phyloP scores from a whole-genome alignment of 1,140 invertebrate species.

The Zaprionus nigranus region DNA sequence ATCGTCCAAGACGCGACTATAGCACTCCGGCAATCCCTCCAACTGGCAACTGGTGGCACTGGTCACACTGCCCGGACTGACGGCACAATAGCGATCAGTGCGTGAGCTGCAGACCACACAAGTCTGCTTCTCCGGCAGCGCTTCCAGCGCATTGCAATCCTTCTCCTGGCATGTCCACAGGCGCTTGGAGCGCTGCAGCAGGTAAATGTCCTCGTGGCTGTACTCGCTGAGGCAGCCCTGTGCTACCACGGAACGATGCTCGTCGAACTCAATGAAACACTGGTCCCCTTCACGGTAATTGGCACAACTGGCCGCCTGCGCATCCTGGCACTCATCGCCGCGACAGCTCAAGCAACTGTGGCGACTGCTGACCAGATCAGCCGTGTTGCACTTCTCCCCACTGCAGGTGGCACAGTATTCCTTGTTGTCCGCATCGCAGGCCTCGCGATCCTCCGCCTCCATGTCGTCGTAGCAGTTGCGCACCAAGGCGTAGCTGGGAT shows the following conservation, averaged over 20 bases:
- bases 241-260: constrained; percentile 42
- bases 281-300: constrained; percentile 64
- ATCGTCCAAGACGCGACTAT: constrained; percentile 60
- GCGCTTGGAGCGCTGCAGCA: constrained; percentile 54
- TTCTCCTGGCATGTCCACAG: constrained; percentile 55
- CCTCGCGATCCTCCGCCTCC: constrained; percentile 62
- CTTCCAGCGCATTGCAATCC: constrained; percentile 67
- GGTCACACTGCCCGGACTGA: constrained; percentile 44
- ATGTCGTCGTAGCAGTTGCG: constrained; percentile 71
- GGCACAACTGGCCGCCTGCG: constrained; percentile 42
- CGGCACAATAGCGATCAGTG: constrained; percentile 67
- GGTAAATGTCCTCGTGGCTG: constrained; percentile 60
- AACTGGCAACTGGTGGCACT: constrained; percentile 42
- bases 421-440: constrained; percentile 47
- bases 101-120: constrained; percentile 72
- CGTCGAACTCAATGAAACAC: constrained; percentile 71
- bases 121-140: constrained; percentile 45
- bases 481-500: constrained; percentile 65
- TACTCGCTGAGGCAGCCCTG: constrained; percentile 64
- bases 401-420: constrained; percentile 56
- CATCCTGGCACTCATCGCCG: constrained; percentile 63
- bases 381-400: constrained; percentile 56
- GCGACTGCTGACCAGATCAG: constrained; percentile 58
- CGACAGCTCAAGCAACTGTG: constrained; percentile 66
- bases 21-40: constrained; percentile 68